Evolutionary conservation across 2,888 invertebrate genomes (phyloP).

Genomic region (Phragmatobia fuliginosa): DNA sequence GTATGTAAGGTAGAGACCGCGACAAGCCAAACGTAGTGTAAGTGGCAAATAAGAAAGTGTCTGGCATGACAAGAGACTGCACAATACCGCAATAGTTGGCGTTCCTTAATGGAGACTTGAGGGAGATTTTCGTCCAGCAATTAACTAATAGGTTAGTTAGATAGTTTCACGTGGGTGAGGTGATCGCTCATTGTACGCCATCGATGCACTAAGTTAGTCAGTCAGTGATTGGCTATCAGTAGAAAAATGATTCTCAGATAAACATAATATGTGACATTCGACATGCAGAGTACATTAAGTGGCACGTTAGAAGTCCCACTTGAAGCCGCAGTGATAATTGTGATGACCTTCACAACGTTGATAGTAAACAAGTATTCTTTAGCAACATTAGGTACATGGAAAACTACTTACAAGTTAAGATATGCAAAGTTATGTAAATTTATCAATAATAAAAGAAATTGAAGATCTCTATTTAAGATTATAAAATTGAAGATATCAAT

Average conservation of each 20-base stretch:
- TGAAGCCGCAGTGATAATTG: slow-evolving; percentile 64
- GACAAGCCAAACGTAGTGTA: no score
- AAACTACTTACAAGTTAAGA: slow-evolving; percentile 25
- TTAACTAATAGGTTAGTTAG: no score
- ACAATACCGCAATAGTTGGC: no score
- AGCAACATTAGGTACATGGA: slow-evolving; percentile 41
- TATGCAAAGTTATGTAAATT: slow-evolving; percentile 23
- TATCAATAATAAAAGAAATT: background rate
- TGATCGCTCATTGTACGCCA: no score
- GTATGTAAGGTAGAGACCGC: no score
- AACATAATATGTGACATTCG: slow-evolving; percentile 18
- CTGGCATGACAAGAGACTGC: no score
- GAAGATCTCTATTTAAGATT: background rate
- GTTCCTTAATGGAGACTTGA: no score
- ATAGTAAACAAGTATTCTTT: slow-evolving; percentile 42
- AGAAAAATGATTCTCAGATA: background rate
- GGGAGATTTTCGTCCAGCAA: no score
- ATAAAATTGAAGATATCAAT: no score
- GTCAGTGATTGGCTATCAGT: background rate
- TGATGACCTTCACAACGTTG: slow-evolving; percentile 62
- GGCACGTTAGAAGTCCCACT: slow-evolving; percentile 66
- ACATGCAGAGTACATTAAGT: slow-evolving; percentile 59
- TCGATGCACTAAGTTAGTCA: background rate
- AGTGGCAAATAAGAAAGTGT: no score
- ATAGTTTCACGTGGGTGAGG: no score